Conservation (phyloP, 2,797 vertebrate species). For the Tragopan temminckii region DNA sequence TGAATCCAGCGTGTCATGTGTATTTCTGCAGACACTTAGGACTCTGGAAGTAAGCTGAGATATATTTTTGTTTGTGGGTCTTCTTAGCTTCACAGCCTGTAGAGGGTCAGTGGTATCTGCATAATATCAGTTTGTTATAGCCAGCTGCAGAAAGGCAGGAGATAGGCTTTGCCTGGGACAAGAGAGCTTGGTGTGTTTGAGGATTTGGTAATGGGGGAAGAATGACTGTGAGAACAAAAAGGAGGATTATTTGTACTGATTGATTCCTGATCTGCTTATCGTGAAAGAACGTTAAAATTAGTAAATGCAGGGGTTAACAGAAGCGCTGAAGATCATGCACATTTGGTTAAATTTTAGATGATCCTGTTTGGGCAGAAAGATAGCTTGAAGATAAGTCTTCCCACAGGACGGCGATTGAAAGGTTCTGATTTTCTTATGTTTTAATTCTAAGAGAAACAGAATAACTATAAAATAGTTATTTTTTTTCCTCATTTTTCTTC, state of each 20-base stretch:
- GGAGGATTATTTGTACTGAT: neutral
- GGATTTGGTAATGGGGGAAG: neutral
- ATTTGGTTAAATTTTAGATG: neutral
- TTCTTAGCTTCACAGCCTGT: neutral
- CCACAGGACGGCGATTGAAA: neutral
- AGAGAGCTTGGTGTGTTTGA: neutral
- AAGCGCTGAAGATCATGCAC: neutral
- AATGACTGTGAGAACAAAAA: neutral
- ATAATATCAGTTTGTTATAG: neutral
- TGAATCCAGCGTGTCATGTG: neutral
- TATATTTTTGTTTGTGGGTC: neutral
- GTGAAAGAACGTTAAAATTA: neutral
- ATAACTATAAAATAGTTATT: neutral
- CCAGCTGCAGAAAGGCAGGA: neutral
- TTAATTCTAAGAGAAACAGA: neutral
- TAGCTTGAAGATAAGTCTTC: neutral
- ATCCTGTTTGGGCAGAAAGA: neutral
- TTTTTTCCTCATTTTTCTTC: neutral
- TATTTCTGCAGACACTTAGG: neutral
- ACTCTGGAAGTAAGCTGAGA: neutral
- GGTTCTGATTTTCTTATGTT: neutral
- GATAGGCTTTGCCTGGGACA: neutral
- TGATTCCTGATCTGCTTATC: neutral
- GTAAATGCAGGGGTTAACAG: neutral
- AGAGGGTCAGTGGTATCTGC: neutral